Evolutionary conservation across 2,113 vertebrate genomes (phyloP), one percentile per base, ranked within the genome.

Genomic region (Tragelaphus scriptus): DNA sequence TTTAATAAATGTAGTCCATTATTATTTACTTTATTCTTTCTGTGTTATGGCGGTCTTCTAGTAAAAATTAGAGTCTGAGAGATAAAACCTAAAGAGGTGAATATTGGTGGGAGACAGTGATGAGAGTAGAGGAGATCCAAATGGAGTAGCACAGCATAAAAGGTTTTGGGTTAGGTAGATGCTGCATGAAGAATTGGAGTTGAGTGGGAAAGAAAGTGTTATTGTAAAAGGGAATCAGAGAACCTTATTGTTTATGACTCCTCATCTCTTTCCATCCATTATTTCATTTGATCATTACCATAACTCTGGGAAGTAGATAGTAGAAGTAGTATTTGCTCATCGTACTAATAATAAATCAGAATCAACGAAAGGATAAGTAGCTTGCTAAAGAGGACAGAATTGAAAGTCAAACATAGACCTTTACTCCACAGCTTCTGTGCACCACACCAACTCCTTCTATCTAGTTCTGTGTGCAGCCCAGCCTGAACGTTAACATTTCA

Each of bases 241-340:
- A 95, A 36, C 8, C 30, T 91, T 51, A 30, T 17, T 90, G 36
- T 5, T 94, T 84, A 71, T 16, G 55, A 47, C 40, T 93, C 49
- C 59, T 82, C 51, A 63, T 58, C 86, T 28, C 14, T 90, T 91
- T 85, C 25, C 5, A 61, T 21, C 13, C 81, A 1, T 71, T 96
- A 40, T 53, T 95, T 81, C 30, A 63, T 56, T 87, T 80, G 61
- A 59, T 90, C 14, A 30, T 81, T 84, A 25, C 23, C 28, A 19
- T 58, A 61, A 86, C 32, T 8, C 68, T 92, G 53, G 85, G 51
- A 87, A 94, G 19, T 55, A 82, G 17, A 53, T 53, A 55, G n/a
- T 56, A 15, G 55, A 89, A 63, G 9, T 16, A 80, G 36, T 53
- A 26, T 71, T 96, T 94, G 19, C 32, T 97, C 25, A 26, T 94